Base-by-base conservation (phyloP, 2,888 invertebrate species). In the Tolmerus cingulatus region DNA sequence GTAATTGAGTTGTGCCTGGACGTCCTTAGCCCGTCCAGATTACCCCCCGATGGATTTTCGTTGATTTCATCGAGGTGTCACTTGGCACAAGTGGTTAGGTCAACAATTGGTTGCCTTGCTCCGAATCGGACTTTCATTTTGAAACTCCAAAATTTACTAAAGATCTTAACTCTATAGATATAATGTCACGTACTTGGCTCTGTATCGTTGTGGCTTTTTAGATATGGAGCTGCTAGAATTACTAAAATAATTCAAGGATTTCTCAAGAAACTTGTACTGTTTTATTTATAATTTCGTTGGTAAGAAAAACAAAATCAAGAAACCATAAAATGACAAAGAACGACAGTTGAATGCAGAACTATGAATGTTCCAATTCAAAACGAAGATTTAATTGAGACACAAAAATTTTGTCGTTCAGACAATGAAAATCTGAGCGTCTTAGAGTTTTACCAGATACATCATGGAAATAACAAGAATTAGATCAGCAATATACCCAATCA, bases 1-100 rank as follows among this genome's bases (percentile, higher is more conserved):
- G 66, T 84, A 84, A 84, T 84, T 84, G 34, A 84, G 84, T 74
- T 74, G 30, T 84, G 37, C n/a, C 46, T 23, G 27, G 27, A 46
- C 27, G 46, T 46, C 27, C 46, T 79, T 79, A 23, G 77, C 23
- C 27, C 19, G 1, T 23, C 23, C 66, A 66, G 40, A 77, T 77
- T 77, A 77, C 40, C 40, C 40, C n/a, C 77, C 19, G 51, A 34
- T 55, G 81, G 30, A 34, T 55, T 51, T 77, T 66, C 66, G 27
- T 66, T 66, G 19, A 27, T 66, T 66, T 66, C 66, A 27, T 77
- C 77, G 5, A 77, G 23, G 77, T 77, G 77, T 77, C 77, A 37
- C n/a, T 40, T 77, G 77, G 77, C 12, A 57, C 66, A 66, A 66
- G 77, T 77, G 77, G 7, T n/a, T n/a, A 77, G 19, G 37, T 3